These are phyloP conservation scores for Chrysaora quinquecirrha DNA, from an alignment of 30 jellyfish, hydroid and myxozoan species.

Conservation along the genomic window DNA sequence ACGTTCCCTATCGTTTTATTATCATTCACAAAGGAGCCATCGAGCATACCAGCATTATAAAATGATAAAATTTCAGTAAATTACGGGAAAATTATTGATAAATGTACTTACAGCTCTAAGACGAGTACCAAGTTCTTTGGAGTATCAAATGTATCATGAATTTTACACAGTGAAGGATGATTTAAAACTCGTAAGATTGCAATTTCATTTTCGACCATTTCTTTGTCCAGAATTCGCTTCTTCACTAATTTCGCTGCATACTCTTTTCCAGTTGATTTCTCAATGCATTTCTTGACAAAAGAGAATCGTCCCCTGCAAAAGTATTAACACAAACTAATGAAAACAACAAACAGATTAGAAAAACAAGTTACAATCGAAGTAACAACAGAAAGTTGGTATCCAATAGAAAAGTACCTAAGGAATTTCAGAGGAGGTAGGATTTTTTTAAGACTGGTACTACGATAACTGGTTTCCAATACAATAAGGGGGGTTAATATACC, in stretches of 20 bases:
- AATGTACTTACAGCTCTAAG: conserved; percentile 85
- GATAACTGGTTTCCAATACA: no score
- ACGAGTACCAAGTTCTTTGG: conserved; percentile 88
- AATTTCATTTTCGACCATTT: conserved; percentile 94
- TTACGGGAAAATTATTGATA: no score
- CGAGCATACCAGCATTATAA: no score
- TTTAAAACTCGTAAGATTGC: conserved; percentile 80
- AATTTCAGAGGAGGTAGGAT: no score
- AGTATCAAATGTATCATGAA: conserved; percentile 87
- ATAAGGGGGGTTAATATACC: no score
- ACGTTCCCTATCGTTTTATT: no score
- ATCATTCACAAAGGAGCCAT: no score
- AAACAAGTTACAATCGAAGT: no score
- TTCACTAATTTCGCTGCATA: conserved; percentile 95
- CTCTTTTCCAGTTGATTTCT: conserved; percentile 78
- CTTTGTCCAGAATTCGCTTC: conserved; percentile 91
- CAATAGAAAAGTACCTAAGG: no score
- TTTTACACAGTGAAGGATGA: conserved; percentile 88
- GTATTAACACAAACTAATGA: background rate
- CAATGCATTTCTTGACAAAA: conserved; percentile 93
- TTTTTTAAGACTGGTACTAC: no score
- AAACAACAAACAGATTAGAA: background rate
- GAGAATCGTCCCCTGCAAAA: conserved; percentile 93
- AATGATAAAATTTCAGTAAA: no score
- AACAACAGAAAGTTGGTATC: no score